Conservation (phyloP, 2,797 vertebrate species). For the Bradypodion pumilum region DNA sequence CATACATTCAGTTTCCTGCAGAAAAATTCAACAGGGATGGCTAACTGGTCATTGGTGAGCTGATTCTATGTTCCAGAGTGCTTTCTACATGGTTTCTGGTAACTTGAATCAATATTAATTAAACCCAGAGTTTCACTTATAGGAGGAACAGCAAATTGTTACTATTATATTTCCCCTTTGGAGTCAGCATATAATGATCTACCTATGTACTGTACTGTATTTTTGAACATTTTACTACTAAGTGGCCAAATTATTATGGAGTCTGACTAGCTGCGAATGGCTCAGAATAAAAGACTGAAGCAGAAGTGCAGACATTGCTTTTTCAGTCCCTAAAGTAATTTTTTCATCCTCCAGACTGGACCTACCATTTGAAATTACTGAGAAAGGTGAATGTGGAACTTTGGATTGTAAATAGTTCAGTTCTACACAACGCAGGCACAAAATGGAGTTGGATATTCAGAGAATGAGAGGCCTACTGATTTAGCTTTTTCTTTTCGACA, state of each 20-base stretch:
- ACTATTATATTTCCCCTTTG: neutral
- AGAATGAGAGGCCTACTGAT: neutral
- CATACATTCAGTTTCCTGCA: neutral
- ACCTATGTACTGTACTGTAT: neutral
- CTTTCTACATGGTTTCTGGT: neutral
- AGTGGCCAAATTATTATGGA: neutral
- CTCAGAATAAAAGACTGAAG: neutral
- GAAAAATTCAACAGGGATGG: neutral
- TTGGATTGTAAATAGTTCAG: neutral
- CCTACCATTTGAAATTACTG: too few relatives aligned
- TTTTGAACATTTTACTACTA: neutral
- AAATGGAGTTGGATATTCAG: neutral
- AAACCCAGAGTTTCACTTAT: neutral
- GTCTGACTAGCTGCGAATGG: neutral
- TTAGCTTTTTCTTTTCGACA: rapidly evolving
- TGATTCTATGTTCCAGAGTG: neutral
- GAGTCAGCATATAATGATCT: neutral
- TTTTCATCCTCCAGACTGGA: too few relatives aligned
- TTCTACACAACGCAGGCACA: neutral
- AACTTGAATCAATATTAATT: neutral
- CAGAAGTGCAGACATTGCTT: neutral
- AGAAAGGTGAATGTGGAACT: neutral
- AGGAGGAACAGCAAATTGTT: neutral
- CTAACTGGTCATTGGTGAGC: neutral
- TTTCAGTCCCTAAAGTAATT: too few relatives aligned